Percentiles rank a stretch among this genome's conserved stretches.
Evolutionary conservation across 2,797 vertebrate genomes (phyloP).

Genomic region (Sebastes iracundus): DNA sequence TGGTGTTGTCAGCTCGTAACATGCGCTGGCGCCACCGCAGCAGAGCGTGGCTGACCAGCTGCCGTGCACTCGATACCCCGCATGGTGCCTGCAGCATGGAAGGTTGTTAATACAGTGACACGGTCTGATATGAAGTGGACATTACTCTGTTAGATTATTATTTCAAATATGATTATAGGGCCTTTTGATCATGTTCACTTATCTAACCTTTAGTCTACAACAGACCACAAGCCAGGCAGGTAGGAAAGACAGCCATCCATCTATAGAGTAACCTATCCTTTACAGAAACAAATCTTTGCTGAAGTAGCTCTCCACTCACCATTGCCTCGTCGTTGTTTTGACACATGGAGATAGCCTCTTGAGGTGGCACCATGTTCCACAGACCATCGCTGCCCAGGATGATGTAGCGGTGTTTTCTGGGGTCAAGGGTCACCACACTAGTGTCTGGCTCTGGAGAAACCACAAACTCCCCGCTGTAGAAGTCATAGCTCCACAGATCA

Average conservation of each 20-base stretch:
- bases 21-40: constrained; percentile 94
- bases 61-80: constrained; percentile 89
- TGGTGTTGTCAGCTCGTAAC: constrained; percentile 97
- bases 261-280: neutral
- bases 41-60: constrained; percentile 92
- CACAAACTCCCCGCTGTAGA: constrained; percentile 97
- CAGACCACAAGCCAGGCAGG: neutral
- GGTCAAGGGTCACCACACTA: constrained; percentile 91
- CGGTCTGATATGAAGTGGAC: neutral
- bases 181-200: neutral
- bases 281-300: neutral
- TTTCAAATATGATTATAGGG: neutral
- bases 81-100: constrained; percentile 81
- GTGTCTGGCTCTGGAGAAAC: constrained; percentile 97
- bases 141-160: neutral
- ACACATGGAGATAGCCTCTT: constrained; percentile 94
- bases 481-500: constrained; percentile 97
- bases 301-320: constrained; percentile 76
- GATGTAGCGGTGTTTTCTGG: constrained; percentile 92
- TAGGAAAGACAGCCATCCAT: too few relatives aligned
- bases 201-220: neutral
- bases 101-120: neutral
- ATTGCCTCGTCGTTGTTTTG: constrained; percentile 92
- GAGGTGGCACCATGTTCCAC: constrained; percentile 98
- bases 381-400: constrained; percentile 94